phyloP scores from a whole-genome alignment of 2,888 invertebrate species.

The Byasa hedistus region DNA sequence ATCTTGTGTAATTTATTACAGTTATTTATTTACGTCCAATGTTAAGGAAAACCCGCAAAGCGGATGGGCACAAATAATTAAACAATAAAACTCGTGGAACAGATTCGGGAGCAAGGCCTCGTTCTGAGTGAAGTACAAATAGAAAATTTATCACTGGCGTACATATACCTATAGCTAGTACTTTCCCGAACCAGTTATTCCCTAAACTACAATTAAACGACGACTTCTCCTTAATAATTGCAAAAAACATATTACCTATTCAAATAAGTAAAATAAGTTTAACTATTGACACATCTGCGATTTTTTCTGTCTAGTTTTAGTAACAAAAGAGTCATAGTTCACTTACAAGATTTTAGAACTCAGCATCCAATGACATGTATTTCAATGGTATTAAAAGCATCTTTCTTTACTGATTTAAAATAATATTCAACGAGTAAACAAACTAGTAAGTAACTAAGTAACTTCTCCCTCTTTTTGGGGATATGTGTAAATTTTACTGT shows the following conservation, averaged over 20 bases:
- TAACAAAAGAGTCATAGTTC: not conserved
- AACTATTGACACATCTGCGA: conserved; percentile 3
- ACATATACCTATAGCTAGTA: not conserved
- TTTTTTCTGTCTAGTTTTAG: not conserved
- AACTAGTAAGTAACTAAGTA: too few relatives aligned
- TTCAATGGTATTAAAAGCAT: too few relatives aligned
- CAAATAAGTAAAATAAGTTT: not conserved
- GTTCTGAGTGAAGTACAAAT: conserved; percentile 2
- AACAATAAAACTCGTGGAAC: conserved; percentile 11
- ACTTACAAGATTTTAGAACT: too few relatives aligned
- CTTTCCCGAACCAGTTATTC: not conserved
- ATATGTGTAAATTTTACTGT: too few relatives aligned
- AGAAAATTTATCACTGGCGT: conserved; percentile 6
- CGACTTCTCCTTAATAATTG: not conserved
- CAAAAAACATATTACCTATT: not conserved
- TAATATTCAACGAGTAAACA: too few relatives aligned
- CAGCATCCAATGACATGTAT: too few relatives aligned
- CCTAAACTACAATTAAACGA: not conserved
- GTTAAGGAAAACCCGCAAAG: conserved; percentile 21
- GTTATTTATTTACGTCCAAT: conserved; percentile 17
- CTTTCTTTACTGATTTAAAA: too few relatives aligned
- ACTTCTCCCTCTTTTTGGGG: too few relatives aligned
- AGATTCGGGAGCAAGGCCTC: conserved; percentile 2
- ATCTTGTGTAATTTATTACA: conserved; percentile 17
- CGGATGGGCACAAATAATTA: conserved; percentile 16